Conservation (phyloP, 2,888 invertebrate species). For the Ceramica pisi region DNA sequence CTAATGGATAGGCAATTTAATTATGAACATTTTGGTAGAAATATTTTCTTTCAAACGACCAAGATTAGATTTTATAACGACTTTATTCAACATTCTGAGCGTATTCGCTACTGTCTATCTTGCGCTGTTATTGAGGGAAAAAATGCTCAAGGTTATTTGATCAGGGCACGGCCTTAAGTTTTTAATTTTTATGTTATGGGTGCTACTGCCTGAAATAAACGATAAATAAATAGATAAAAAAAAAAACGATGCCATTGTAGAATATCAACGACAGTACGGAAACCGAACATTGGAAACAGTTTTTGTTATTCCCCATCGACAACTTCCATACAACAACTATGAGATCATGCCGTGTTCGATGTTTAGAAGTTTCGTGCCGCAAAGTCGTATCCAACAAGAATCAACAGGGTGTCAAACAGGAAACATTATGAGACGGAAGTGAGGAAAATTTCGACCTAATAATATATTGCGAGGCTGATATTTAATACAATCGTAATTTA, state of each 20-base stretch:
- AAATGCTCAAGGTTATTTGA: no score
- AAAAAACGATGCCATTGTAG: neutral
- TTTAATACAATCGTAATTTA: constrained; percentile 7
- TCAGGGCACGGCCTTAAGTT: no score
- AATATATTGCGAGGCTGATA: constrained; percentile 1
- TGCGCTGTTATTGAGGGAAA: no score
- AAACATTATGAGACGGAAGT: constrained; percentile 43
- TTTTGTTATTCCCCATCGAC: neutral
- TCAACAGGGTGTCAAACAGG: constrained; percentile 53
- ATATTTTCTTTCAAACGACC: no score
- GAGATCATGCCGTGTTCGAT: neutral
- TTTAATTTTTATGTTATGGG: no score
- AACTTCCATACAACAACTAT: neutral
- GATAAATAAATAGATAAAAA: no score
- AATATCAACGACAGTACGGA: neutral
- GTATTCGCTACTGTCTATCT: no score
- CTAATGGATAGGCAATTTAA: no score
- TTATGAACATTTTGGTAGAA: no score
- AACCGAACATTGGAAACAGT: neutral
- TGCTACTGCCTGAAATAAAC: no score
- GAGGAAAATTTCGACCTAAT: constrained; percentile 29
- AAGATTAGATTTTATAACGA: no score
- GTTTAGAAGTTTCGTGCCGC: constrained; percentile 25
- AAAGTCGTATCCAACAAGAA: constrained; percentile 37
- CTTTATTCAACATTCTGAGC: no score